A percentile compares a stretch with the other conserved stretches of the same genome.
Evolutionary conservation across 1,140 invertebrate genomes (phyloP).

Genomic region (Drosophila quadrilineata): DNA sequence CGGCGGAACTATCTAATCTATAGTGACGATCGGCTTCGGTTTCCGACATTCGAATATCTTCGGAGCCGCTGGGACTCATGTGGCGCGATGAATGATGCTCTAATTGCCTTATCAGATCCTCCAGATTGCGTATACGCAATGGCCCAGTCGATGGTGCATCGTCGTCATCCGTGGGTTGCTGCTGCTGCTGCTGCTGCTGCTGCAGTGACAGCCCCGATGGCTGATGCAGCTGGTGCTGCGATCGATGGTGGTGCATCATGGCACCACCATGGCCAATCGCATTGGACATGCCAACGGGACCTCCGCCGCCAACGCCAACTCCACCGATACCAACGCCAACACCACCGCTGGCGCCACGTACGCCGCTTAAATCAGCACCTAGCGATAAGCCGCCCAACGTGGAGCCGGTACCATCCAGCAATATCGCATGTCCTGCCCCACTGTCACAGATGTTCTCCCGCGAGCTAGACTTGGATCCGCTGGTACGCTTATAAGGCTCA

Average conservation of each 20-base stretch:
- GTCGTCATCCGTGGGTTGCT: conserved; percentile 84
- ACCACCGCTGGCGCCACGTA: conserved; percentile 19
- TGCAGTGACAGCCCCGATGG: conserved; percentile 53
- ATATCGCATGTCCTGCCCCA: conserved; percentile 80
- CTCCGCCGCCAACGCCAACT: conserved; percentile 20
- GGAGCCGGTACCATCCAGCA: conserved; percentile 67
- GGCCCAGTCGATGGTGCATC: conserved; percentile 87
- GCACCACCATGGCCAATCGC: conserved; percentile 52
- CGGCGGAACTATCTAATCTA: conserved; percentile 90
- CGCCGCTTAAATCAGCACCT: conserved; percentile 54
- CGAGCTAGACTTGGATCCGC: conserved; percentile 82
- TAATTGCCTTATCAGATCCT: conserved; percentile 94
- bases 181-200: conserved; percentile 60
- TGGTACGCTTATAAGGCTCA: conserved; percentile 84
- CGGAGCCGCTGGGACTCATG: conserved; percentile 94
- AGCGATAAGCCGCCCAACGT: conserved; percentile 49
- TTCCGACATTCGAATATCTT: conserved; percentile 95
- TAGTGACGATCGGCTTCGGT: conserved; percentile 94
- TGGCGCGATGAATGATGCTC: conserved; percentile 93
- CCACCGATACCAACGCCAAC: conserved; percentile 15
- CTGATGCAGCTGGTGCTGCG: conserved; percentile 77
- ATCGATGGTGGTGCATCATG: conserved; percentile 76
- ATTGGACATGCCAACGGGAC: conserved; percentile 32
- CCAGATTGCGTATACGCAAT: conserved; percentile 92
- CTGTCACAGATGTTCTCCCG: conserved; percentile 86